phyloP scores from a whole-genome alignment of 2,113 vertebrate genomes.

The Pelvicachromis taeniatus region DNA sequence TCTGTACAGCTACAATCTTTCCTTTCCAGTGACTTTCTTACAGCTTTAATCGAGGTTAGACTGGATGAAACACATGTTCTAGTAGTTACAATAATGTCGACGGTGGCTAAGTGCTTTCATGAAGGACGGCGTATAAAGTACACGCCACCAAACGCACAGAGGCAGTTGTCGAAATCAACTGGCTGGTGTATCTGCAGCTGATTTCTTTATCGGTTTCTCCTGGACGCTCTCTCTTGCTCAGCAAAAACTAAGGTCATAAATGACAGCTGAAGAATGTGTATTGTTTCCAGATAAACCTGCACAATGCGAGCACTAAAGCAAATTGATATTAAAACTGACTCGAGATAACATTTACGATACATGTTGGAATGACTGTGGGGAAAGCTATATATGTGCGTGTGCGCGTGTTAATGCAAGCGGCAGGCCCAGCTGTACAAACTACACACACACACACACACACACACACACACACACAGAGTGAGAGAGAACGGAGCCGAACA shows the following conservation, averaged over 20 bases:
- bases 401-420: constrained; percentile 15
- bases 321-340: neutral
- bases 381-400: neutral
- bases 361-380: neutral
- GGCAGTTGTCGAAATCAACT: neutral
- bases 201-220: constrained; percentile 36
- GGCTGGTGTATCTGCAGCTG: neutral
- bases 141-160: neutral
- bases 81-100: neutral
- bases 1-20: neutral
- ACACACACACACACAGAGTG: neutral
- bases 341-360: constrained; percentile 13
- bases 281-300: constrained; percentile 8
- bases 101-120: neutral
- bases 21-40: neutral
- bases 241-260: constrained; percentile 31
- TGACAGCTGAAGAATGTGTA: neutral
- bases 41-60: neutral
- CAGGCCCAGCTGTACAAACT: constrained; percentile 88
- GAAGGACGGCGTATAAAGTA: neutral
- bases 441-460: constrained; percentile 21
- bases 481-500: constrained; percentile 72
- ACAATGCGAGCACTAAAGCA: neutral
- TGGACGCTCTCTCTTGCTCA: constrained; percentile 13
- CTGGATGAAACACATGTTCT: neutral